Evolutionary conservation across 2,888 invertebrate genomes (phyloP).

Genomic region (Ormyrus nitidulus): DNA sequence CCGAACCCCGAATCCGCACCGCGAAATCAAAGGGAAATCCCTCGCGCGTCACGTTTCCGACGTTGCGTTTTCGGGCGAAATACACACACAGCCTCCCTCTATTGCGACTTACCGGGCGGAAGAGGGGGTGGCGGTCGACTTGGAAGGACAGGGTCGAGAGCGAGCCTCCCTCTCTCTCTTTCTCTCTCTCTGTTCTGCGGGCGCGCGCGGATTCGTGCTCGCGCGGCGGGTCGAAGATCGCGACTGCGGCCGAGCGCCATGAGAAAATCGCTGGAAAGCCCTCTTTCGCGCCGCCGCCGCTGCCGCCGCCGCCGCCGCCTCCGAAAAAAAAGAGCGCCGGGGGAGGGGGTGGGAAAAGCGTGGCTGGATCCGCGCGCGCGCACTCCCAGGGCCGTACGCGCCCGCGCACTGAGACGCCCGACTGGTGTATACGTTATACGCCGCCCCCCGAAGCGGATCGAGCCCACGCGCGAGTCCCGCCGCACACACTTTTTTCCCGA

Average conservation of each 20-base stretch:
- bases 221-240: constrained; percentile 50
- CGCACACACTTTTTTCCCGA: no score
- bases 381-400: constrained; percentile 21
- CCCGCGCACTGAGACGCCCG: neutral
- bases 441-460: neutral
- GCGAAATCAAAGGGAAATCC: no score
- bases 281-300: constrained; percentile 25
- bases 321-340: constrained; percentile 1
- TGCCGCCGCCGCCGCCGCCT: neutral
- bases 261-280: constrained; percentile 31
- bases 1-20: no score
- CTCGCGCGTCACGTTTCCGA: no score
- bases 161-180: neutral
- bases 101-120: no score
- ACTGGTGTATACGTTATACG: neutral
- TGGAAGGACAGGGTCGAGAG: no score
- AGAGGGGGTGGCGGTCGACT: no score
- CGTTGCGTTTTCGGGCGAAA: no score
- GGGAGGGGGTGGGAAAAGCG: constrained; percentile 18
- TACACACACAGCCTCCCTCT: no score
- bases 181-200: neutral
- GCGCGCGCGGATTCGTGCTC: constrained; percentile 2
- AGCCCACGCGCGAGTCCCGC: neutral
- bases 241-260: constrained; percentile 41
- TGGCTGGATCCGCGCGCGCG: neutral